A percentile compares a stretch with the other conserved stretches of the same genome.
Evolutionary conservation across 2,113 vertebrate genomes (phyloP).

Genomic region (Thomomys bottae): DNA sequence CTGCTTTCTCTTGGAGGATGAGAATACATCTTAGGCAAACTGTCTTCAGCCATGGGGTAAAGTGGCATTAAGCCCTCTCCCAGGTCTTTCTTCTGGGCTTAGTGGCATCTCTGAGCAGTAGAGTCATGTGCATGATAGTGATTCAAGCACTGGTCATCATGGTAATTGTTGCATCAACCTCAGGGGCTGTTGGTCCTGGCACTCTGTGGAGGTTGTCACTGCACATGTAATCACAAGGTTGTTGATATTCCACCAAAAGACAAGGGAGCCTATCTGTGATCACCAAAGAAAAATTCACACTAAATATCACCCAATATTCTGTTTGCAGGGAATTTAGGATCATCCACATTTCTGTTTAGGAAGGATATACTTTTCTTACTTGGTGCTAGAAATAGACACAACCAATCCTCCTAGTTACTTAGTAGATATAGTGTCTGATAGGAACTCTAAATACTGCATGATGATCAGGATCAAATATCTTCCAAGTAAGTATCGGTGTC

Average conservation of each 20-base stretch:
- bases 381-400: neutral
- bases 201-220: neutral
- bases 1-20: slow-evolving; percentile 64
- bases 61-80: slow-evolving; percentile 39
- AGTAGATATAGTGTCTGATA: neutral
- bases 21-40: slow-evolving; percentile 60
- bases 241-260: slow-evolving; percentile 14
- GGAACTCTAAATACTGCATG: neutral
- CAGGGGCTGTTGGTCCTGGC: neutral
- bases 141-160: slow-evolving; percentile 58
- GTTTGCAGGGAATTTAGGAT: neutral
- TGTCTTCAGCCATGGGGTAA: slow-evolving; percentile 69
- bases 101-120: slow-evolving; percentile 22
- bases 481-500: neutral
- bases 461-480: neutral
- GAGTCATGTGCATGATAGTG: slow-evolving; percentile 7
- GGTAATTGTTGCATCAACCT: slow-evolving; percentile 75
- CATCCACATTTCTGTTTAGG: neutral
- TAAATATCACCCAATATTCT: neutral
- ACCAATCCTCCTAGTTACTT: neutral
- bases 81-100: slow-evolving; percentile 63
- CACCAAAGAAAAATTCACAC: neutral
- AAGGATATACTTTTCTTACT: neutral
- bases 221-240: neutral
- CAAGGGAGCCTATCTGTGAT: neutral